Evolutionary conservation across 2,113 vertebrate genomes (phyloP).

Genomic region (Oceanites oceanicus): DNA sequence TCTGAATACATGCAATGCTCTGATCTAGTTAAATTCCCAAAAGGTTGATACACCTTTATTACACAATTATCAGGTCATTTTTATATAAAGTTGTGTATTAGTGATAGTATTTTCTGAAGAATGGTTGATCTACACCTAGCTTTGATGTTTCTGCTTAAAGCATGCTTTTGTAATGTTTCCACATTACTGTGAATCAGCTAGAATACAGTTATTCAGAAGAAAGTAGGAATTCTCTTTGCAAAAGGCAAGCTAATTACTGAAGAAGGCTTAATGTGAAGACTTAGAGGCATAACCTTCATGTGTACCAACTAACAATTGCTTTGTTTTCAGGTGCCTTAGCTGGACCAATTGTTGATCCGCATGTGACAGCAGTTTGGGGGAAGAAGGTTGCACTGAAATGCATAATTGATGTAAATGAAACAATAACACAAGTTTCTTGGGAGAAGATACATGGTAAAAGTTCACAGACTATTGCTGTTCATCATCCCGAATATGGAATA

Average conservation of each 20-base stretch:
- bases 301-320: background rate
- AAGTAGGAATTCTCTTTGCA: background rate
- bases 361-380: constrained; percentile 88
- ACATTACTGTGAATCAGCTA: background rate
- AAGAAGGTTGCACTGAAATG: constrained; percentile 92
- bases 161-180: background rate
- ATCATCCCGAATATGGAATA: constrained; percentile 88
- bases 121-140: background rate
- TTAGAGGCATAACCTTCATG: background rate
- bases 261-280: background rate
- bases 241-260: background rate
- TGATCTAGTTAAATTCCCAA: background rate
- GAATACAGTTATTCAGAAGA: background rate
- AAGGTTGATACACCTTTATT: background rate
- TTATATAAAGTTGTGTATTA: background rate
- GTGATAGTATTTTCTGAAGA: background rate
- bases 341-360: constrained; percentile 87
- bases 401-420: constrained; percentile 88
- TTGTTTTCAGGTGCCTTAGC: constrained; percentile 81
- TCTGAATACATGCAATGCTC: accelerated
- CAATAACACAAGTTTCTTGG: constrained; percentile 94
- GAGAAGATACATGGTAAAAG: constrained; percentile 84
- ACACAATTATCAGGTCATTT: accelerated
- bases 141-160: background rate
- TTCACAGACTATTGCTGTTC: constrained; percentile 89